Conservation (phyloP, 2,888 invertebrate genomes). For the Noctuana brunneofusca region DNA sequence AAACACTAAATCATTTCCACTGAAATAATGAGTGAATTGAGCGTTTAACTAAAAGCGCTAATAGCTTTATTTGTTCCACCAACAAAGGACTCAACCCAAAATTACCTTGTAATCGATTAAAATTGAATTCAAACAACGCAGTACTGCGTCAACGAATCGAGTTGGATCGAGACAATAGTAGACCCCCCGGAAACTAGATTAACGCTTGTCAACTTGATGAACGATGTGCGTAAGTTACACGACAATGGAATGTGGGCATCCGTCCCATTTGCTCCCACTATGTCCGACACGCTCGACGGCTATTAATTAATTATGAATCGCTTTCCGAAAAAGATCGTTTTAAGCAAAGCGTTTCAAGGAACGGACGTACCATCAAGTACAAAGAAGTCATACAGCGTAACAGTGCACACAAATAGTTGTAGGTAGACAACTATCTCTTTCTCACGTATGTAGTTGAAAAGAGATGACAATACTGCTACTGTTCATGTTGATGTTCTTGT, state of each 20-base stretch:
- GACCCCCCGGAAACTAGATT: slow-evolving; percentile 77
- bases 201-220: slow-evolving; percentile 81
- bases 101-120: slow-evolving; percentile 35
- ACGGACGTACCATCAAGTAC: not conserved
- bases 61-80: slow-evolving; percentile 26
- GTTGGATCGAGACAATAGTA: slow-evolving; percentile 49
- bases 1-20: not conserved
- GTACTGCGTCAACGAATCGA: slow-evolving; percentile 36
- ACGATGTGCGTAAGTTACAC: slow-evolving; percentile 80
- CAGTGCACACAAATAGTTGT: not conserved
- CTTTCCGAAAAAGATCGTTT: slow-evolving; percentile 42
- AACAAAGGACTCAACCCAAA: slow-evolving; percentile 32
- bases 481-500: not conserved
- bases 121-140: slow-evolving; percentile 33
- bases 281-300: slow-evolving; percentile 64
- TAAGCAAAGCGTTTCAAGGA: slow-evolving; percentile 27
- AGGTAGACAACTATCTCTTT: slow-evolving; percentile 10
- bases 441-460: not conserved
- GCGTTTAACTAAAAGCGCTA: slow-evolving; percentile 11
- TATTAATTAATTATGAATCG: slow-evolving; percentile 69
- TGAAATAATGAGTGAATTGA: not conserved
- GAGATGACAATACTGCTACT: slow-evolving; percentile 3
- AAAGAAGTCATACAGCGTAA: slow-evolving; percentile 15
- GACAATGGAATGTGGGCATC: slow-evolving; percentile 77
- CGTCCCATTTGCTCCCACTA: slow-evolving; percentile 64